These are phyloP conservation scores for Sitobion miscanthi DNA, from an alignment of 1,140 invertebrate genomes.

Conservation along the genomic window DNA sequence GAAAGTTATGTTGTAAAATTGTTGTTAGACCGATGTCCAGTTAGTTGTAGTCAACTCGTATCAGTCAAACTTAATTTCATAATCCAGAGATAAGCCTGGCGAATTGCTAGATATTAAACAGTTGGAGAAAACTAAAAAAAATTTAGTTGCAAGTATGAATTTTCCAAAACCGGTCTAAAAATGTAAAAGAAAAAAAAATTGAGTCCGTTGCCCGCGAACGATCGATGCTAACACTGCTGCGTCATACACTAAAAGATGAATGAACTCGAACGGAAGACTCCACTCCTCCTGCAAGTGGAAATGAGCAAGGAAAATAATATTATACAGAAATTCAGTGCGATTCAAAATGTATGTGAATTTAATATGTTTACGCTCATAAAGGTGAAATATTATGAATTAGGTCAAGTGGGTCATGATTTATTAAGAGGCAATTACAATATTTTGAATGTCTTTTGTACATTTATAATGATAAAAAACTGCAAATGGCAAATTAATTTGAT, in stretches of 20 bases:
- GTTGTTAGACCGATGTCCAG: not conserved
- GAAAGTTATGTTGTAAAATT: not conserved
- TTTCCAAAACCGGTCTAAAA: constrained; percentile 31
- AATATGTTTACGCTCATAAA: not conserved
- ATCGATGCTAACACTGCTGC: constrained; percentile 1
- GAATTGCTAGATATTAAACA: not conserved
- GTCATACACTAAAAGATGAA: constrained; percentile 18
- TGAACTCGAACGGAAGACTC: constrained; percentile 2
- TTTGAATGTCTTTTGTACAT: not conserved
- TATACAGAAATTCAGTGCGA: not conserved
- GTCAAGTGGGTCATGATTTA: not conserved
- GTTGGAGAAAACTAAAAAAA: not conserved
- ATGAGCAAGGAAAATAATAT: not conserved
- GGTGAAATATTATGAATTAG: not conserved
- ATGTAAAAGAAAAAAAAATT: constrained; percentile 17
- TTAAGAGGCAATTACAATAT: not conserved
- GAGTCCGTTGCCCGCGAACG: constrained; percentile 8
- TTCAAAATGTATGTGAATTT: not conserved
- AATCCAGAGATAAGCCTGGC: not conserved
- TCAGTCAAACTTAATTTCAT: not conserved
- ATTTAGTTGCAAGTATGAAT: not conserved
- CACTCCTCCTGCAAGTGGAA: not conserved
- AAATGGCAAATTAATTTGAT: not conserved
- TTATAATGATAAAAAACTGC: not conserved
- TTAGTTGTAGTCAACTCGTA: not conserved